phyloP scores from a whole-genome alignment of 2,888 invertebrate species.

The Drosophila suboccidentalis region DNA sequence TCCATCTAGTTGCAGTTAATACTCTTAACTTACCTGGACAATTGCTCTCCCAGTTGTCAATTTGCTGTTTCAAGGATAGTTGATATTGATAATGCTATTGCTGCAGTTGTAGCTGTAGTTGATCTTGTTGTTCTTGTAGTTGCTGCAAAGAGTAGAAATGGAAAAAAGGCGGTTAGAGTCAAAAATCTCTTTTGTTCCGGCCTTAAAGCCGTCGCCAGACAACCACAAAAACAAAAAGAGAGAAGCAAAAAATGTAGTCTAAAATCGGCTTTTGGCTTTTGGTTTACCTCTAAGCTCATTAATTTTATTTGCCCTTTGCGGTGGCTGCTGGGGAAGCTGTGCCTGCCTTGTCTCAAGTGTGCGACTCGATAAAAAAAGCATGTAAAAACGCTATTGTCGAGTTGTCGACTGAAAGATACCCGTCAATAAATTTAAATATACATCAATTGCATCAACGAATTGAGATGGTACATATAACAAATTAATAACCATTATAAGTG shows the following conservation, averaged over 20 bases:
- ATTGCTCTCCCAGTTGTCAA: slow-evolving; percentile 24
- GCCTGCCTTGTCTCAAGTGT: slow-evolving; percentile 48
- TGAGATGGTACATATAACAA: neutral
- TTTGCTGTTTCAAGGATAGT: slow-evolving; percentile 13
- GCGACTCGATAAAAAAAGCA: slow-evolving; percentile 10
- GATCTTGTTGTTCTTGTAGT: neutral
- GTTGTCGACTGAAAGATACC: neutral
- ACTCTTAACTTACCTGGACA: slow-evolving; percentile 20
- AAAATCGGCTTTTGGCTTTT: slow-evolving; percentile 49
- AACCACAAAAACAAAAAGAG: slow-evolving; percentile 17
- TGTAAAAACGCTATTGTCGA: neutral
- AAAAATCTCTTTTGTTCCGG: slow-evolving; percentile 14
- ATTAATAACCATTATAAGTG: too few relatives aligned
- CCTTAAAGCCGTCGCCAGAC: slow-evolving; percentile 31
- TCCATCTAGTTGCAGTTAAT: neutral
- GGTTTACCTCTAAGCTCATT: slow-evolving; percentile 64
- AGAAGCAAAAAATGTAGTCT: slow-evolving; percentile 30
- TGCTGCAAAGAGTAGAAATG: slow-evolving; percentile 35
- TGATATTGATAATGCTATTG: slow-evolving; percentile 2
- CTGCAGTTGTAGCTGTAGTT: neutral
- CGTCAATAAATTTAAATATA: neutral
- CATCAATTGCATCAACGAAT: neutral
- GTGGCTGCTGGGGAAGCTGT: slow-evolving; percentile 26
- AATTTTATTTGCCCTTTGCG: slow-evolving; percentile 67
- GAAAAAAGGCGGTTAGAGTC: slow-evolving; percentile 4